phyloP scores from a whole-genome alignment of 2,797 vertebrate genomes.

The Cephalopachus bancanus region DNA sequence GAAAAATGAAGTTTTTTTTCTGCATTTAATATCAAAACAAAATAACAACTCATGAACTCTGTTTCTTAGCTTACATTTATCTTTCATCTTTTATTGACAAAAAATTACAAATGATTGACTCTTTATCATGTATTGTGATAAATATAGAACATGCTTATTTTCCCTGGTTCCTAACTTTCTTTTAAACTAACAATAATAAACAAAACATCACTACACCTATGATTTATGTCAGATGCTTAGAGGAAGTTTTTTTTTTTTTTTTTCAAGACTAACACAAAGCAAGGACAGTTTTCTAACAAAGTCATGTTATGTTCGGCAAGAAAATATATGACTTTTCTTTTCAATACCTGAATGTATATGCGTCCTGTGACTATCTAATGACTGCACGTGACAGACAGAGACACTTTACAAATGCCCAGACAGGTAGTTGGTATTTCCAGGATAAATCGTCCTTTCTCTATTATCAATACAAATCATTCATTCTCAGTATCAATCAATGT shows the following conservation, averaged over 20 bases:
- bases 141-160: background rate
- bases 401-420: conserved; percentile 66
- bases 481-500: conserved; percentile 57
- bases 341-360: background rate
- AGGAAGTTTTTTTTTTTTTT: background rate
- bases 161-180: background rate
- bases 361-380: conserved; percentile 50
- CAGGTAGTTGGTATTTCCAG: conserved; percentile 59
- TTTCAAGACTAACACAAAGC: conserved; percentile 26
- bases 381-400: conserved; percentile 12
- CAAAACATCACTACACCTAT: background rate
- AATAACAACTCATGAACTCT: background rate
- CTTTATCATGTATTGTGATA: background rate
- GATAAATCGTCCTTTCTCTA: conserved; percentile 41
- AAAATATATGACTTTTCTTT: background rate
- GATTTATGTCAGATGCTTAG: background rate
- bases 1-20: background rate
- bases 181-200: background rate
- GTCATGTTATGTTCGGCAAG: background rate
- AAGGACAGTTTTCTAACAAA: background rate
- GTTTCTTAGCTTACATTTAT: background rate
- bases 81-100: background rate
- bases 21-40: conserved; percentile 9
- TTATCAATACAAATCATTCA: conserved; percentile 74
- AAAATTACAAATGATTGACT: background rate